These are phyloP conservation scores for Sceloporus undulatus DNA, from an alignment of 2,113 vertebrate species.

Conservation along the genomic window DNA sequence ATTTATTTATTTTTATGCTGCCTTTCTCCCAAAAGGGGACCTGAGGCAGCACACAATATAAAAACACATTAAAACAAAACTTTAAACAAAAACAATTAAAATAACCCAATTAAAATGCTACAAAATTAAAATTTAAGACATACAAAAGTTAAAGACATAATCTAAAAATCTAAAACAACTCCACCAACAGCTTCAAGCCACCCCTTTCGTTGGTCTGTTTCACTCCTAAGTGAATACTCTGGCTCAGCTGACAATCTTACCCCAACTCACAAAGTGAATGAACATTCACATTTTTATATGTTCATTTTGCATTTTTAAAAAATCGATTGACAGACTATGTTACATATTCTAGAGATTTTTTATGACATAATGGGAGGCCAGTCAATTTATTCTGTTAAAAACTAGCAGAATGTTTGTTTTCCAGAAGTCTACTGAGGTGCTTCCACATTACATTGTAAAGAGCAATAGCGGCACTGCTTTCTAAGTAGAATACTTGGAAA, in stretches of 20 bases:
- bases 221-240: not conserved
- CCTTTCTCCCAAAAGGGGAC: too few species aligned
- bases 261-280: not conserved
- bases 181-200: too few species aligned
- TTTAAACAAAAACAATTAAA: too few species aligned
- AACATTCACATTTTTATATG: not conserved
- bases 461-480: not conserved
- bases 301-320: not conserved
- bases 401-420: not conserved
- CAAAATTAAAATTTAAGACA: too few species aligned
- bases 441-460: not conserved
- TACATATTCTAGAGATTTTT: not conserved
- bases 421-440: not conserved
- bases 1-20: too few species aligned
- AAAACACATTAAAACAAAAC: too few species aligned
- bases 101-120: too few species aligned
- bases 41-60: too few species aligned
- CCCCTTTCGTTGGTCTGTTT: too few species aligned
- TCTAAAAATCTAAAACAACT: too few species aligned
- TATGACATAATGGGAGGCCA: not conserved
- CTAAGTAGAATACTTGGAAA: not conserved
- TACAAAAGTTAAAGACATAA: too few species aligned
- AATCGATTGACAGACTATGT: not conserved
- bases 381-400: not conserved
- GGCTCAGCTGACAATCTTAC: not conserved